Evolutionary conservation across 1,140 invertebrate species (phyloP).

Genomic region (Ylistrum balloti): DNA sequence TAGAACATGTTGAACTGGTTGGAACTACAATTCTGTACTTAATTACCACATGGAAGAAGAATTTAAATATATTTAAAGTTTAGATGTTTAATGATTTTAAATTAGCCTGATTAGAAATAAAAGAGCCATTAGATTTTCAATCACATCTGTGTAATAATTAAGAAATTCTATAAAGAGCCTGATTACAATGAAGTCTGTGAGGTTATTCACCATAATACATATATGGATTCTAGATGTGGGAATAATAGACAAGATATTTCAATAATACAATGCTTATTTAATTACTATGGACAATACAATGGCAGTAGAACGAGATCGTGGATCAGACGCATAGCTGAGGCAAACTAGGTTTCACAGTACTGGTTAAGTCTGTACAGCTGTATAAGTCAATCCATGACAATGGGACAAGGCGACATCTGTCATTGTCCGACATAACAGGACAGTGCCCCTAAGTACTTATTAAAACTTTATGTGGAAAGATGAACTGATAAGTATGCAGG

Average conservation of each 20-base stretch:
- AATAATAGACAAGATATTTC: slow-evolving; percentile 29
- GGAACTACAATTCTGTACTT: neutral
- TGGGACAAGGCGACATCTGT: neutral
- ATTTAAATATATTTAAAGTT: slow-evolving; percentile 31
- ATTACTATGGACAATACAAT: neutral
- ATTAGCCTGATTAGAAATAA: slow-evolving; percentile 9
- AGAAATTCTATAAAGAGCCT: neutral
- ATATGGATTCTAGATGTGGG: neutral
- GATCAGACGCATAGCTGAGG: neutral
- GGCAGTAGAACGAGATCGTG: neutral
- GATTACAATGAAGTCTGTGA: neutral
- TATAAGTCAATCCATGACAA: neutral
- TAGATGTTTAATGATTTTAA: slow-evolving; percentile 7
- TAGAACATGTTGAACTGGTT: neutral
- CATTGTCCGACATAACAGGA: neutral
- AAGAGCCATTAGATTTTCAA: neutral
- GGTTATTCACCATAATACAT: neutral
- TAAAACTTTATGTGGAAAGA: slow-evolving; percentile 35
- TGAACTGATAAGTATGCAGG: slow-evolving; percentile 17
- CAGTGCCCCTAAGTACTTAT: slow-evolving; percentile 11
- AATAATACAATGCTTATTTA: slow-evolving; percentile 19
- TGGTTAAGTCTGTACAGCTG: neutral
- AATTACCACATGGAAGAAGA: slow-evolving; percentile 6
- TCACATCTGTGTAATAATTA: slow-evolving; percentile 15
- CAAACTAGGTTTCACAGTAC: neutral